phyloP scores from a whole-genome alignment of 2,888 invertebrate species.

The Spatulosminthurus flaviceps region DNA sequence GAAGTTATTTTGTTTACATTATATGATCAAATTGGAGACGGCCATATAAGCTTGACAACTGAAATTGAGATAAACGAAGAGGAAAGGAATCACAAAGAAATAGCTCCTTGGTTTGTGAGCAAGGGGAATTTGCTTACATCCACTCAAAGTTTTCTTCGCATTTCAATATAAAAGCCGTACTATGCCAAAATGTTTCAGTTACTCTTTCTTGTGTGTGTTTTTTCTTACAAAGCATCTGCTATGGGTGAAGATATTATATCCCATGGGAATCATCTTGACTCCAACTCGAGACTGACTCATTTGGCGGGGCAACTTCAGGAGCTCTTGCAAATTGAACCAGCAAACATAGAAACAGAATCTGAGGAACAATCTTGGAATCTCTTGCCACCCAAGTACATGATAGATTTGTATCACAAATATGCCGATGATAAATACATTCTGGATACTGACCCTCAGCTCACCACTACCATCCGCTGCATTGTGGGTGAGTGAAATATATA shows the following conservation, averaged over 20 bases:
- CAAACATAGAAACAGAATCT: constrained; percentile 30
- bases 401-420: constrained; percentile 57
- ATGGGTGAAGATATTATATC: constrained; percentile 31
- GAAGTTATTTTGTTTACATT: neutral
- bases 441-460: constrained; percentile 27
- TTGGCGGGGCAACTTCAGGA: constrained; percentile 37
- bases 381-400: constrained; percentile 56
- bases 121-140: neutral
- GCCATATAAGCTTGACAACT: neutral
- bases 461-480: constrained; percentile 43
- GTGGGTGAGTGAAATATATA: constrained; percentile 41
- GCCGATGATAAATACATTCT: constrained; percentile 57
- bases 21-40: neutral
- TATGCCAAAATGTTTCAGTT: constrained; percentile 44
- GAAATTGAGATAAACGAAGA: neutral
- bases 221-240: constrained; percentile 24
- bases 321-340: constrained; percentile 36
- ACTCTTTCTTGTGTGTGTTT: constrained; percentile 34
- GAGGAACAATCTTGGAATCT: constrained; percentile 35
- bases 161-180: constrained; percentile 12
- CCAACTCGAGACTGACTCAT: constrained; percentile 30
- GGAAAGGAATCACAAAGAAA: neutral
- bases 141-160: neutral
- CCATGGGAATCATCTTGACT: constrained; percentile 28
- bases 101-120: neutral